phyloP scores from a whole-genome alignment of 2,888 invertebrate genomes.

The Cheilosia variabilis region DNA sequence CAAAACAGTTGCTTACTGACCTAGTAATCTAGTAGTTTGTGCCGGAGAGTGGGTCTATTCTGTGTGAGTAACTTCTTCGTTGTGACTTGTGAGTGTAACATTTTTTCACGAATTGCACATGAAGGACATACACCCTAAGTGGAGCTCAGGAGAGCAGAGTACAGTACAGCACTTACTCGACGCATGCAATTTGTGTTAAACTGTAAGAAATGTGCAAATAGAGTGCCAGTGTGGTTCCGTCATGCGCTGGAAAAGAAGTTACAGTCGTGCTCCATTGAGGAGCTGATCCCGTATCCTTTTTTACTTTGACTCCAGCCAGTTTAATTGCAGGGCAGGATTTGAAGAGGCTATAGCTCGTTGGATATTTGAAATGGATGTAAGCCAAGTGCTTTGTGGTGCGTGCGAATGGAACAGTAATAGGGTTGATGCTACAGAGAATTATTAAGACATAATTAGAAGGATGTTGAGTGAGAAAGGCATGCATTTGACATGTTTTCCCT shows the following conservation, averaged over 20 bases:
- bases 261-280: neutral
- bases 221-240: neutral
- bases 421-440: neutral
- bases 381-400: conserved; percentile 15
- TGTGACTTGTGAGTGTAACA: conserved; percentile 45
- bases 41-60: conserved; percentile 3
- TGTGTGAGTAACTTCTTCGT: conserved; percentile 32
- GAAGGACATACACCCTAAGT: conserved; percentile 6
- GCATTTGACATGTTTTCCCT: neutral
- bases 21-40: conserved; percentile 46
- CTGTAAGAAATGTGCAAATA: conserved; percentile 6
- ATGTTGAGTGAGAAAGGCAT: neutral
- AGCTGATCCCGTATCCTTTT: neutral
- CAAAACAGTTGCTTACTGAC: conserved; percentile 51
- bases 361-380: neutral
- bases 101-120: conserved; percentile 63
- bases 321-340: conserved; percentile 40
- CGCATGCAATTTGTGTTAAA: conserved; percentile 7
- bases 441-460: conserved; percentile 11
- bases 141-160: neutral
- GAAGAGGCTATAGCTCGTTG: conserved; percentile 22
- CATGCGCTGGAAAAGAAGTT: conserved; percentile 12
- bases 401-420: neutral
- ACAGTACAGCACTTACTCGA: neutral
- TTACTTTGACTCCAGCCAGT: neutral